Evolutionary conservation across 1,140 invertebrate species (phyloP).

Genomic region (Drosophila sulfurigaster): DNA sequence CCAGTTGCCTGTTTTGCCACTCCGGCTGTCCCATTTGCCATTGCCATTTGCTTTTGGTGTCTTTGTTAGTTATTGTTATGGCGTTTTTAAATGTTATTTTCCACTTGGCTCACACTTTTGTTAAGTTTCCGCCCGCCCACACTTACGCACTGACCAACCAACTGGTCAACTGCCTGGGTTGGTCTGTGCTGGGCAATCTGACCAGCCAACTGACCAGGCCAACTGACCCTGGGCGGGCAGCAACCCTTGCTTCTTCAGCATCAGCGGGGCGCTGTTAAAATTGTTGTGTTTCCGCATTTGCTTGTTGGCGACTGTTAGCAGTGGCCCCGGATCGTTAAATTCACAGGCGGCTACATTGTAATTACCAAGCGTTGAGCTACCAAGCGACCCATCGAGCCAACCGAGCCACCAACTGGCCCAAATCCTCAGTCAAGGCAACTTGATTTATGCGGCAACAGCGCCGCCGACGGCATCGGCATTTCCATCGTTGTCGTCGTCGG

Average conservation of each 20-base stretch:
- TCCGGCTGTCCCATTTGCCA: slow-evolving; percentile 58
- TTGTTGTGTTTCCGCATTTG: slow-evolving; percentile 68
- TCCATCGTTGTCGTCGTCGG: slow-evolving; percentile 14
- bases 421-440: slow-evolving; percentile 74
- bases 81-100: slow-evolving; percentile 83
- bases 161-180: slow-evolving; percentile 11
- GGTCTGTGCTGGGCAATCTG: slow-evolving; percentile 47
- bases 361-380: slow-evolving; percentile 60
- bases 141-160: slow-evolving; percentile 33
- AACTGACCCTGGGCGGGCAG: slow-evolving; percentile 52
- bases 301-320: slow-evolving; percentile 56
- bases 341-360: slow-evolving; percentile 82
- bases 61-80: slow-evolving; percentile 84
- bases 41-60: slow-evolving; percentile 82
- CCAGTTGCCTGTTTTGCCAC: slow-evolving; percentile 6
- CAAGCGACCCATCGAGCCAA: slow-evolving; percentile 33
- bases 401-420: slow-evolving; percentile 66
- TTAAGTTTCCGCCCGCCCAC: slow-evolving; percentile 68
- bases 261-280: slow-evolving; percentile 45
- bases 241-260: slow-evolving; percentile 45
- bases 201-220: slow-evolving; percentile 51
- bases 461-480: slow-evolving; percentile 39
- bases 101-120: slow-evolving; percentile 82
- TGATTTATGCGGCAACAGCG: slow-evolving; percentile 78
- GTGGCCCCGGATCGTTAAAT: slow-evolving; percentile 69